Evolutionary conservation across 2,113 vertebrate genomes (phyloP), one percentile per base, ranked within the genome.

Genomic region (Menura novaehollandiae): DNA sequence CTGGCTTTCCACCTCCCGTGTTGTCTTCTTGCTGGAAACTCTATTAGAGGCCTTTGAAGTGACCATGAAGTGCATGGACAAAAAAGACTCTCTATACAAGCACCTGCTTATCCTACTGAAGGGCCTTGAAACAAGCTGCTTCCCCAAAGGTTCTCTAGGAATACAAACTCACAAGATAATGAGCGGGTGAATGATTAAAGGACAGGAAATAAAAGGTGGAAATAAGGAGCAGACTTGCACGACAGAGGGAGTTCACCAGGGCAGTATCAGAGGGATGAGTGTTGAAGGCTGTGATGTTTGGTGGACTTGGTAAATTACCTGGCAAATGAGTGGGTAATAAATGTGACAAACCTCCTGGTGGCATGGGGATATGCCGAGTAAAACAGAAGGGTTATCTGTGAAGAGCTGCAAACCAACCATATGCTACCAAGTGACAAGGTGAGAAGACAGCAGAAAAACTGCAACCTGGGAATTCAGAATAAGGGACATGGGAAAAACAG

Each of bases 371-470:
- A 59, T 33, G 37, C 46, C 51, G 72, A 73, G n/a, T 88, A 47
- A 92, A 91, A 88, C 8, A 83, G 49, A 91, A 85, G 12, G 53
- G 23, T 66, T 93, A n/a, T 62, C 82, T 86, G 58, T 49, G 43
- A 83, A 88, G 30, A 76, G 51, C 46, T 93, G 76, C 56, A 47
- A 35, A 94, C 41, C 43, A 80, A 46, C 75, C 72, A 80, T 88
- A 90, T 66, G 90, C 67, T 85, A 28, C 37, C 51, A 73, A 86
- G 43, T 89, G 83, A 86, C 83, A 94, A 86, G 59, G 85, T 93
- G 79, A 86, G 68, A 91, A 93, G 69, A 86, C 37, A 71, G 79
- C 43, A 71, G 72, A 75, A 80, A 88, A 92, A 28, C 55, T 86
- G 59, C 43, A 86, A 53, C 78, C 56, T 79, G 56, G 58, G 79